These are phyloP conservation scores for Microtus ochrogaster DNA, from an alignment of 2,113 vertebrate species.

Conservation along the genomic window DNA sequence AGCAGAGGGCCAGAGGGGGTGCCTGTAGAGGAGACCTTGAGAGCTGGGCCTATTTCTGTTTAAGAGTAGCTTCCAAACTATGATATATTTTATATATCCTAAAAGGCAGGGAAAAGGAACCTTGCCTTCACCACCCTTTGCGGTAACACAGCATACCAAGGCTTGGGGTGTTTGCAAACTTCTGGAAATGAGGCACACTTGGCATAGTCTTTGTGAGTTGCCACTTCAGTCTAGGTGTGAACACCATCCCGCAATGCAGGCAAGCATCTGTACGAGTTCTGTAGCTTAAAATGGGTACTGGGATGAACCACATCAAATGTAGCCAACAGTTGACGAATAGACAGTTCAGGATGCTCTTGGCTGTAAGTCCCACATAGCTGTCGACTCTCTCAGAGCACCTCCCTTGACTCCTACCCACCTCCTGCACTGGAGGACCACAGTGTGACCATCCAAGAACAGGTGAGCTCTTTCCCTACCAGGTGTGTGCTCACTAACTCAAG, in stretches of 20 bases:
- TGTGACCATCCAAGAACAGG: background rate
- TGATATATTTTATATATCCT: background rate
- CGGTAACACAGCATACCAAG: rapidly evolving
- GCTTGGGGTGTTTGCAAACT: background rate
- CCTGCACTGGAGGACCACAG: no score
- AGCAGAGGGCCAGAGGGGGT: background rate
- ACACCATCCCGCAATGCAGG: background rate
- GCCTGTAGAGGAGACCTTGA: background rate
- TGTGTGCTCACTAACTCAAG: rapidly evolving
- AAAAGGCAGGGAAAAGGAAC: rapidly evolving
- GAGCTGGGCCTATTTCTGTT: background rate
- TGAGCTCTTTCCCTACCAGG: background rate
- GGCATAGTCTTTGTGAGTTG: rapidly evolving
- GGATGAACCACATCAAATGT: rapidly evolving
- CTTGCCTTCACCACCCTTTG: rapidly evolving
- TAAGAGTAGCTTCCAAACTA: background rate
- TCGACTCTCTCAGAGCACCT: rapidly evolving
- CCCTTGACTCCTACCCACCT: rapidly evolving
- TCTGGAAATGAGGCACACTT: rapidly evolving
- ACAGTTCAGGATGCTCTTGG: rapidly evolving
- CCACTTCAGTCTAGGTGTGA: background rate
- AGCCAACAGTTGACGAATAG: background rate
- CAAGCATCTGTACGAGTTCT: rapidly evolving
- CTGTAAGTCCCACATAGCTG: rapidly evolving
- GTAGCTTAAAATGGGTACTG: rapidly evolving